These are phyloP conservation scores for Steinernema carpocapsae DNA, from an alignment of 2,888 invertebrate species.

Conservation along the genomic window DNA sequence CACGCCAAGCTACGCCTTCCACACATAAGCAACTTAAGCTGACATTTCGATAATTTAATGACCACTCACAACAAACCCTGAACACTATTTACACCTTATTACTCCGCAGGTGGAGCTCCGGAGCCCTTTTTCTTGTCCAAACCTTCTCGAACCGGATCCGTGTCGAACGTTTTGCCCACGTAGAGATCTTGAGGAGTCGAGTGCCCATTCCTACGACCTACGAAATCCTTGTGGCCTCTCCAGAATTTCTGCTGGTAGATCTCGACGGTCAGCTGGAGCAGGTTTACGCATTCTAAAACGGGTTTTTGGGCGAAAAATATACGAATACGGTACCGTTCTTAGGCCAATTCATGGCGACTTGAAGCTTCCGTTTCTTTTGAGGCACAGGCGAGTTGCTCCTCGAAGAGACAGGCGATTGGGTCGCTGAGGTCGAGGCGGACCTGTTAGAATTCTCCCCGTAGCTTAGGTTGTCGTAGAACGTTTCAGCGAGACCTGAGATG, in stretches of 20 bases:
- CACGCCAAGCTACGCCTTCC: no score
- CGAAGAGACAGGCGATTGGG: not conserved
- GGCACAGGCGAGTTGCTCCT: constrained; percentile 27
- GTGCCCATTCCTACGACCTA: constrained; percentile 20
- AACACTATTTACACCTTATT: not conserved
- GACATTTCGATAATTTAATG: no score
- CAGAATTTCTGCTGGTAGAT: constrained; percentile 3
- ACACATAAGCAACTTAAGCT: no score
- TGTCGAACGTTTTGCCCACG: constrained; percentile 19
- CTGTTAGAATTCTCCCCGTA: not conserved
- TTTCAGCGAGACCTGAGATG: not conserved
- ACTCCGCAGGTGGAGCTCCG: not conserved
- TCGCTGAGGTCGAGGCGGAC: not conserved
- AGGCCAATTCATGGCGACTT: not conserved
- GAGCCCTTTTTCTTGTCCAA: constrained; percentile 17
- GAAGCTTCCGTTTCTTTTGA: not conserved
- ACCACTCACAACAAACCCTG: no score
- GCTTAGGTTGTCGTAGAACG: not conserved
- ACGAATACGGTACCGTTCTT: not conserved
- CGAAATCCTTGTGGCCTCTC: constrained; percentile 32
- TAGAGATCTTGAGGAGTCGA: constrained; percentile 28
- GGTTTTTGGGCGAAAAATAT: no score
- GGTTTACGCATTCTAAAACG: not conserved
- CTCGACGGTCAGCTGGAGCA: constrained; percentile 27
- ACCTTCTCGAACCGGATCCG: constrained; percentile 17